A percentile compares a stretch with the other conserved stretches of the same genome.
phyloP scores from a whole-genome alignment of 1,140 invertebrate genomes.

The Drosophila bocki region DNA sequence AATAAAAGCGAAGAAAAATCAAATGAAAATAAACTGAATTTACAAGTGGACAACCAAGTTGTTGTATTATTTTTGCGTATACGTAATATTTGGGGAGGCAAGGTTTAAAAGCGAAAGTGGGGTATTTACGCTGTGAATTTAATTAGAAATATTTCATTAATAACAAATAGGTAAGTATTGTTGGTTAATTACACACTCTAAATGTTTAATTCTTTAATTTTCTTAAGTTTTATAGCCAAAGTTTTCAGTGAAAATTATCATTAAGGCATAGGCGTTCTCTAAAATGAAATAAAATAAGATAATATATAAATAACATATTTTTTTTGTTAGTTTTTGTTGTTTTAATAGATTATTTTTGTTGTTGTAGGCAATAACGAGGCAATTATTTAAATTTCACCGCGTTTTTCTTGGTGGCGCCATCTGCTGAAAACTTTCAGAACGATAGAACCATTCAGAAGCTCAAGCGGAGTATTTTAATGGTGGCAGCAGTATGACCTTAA shows the following conservation, averaged over 20 bases:
- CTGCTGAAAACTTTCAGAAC: constrained; percentile 1
- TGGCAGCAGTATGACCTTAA: neutral
- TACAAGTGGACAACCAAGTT: constrained; percentile 59
- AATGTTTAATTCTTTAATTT: neutral
- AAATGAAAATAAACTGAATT: constrained; percentile 82
- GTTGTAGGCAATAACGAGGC: too few relatives aligned
- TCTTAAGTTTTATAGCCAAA: neutral
- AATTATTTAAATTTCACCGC: too few relatives aligned
- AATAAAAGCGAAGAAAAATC: constrained; percentile 43
- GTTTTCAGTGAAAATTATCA: neutral
- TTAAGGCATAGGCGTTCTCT: neutral
- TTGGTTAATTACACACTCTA: too few relatives aligned
- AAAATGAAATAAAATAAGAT: too few relatives aligned
- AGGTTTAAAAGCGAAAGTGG: neutral
- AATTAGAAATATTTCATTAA: neutral
- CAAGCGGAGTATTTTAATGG: neutral
- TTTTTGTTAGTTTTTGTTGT: too few relatives aligned
- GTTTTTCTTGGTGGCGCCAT: neutral
- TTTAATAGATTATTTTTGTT: too few relatives aligned
- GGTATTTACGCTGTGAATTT: neutral
- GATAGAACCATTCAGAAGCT: neutral
- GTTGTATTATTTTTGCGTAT: constrained; percentile 20
- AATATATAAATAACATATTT: too few relatives aligned
- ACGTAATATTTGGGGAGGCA: neutral
- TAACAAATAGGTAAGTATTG: neutral